Conservation (phyloP, 30 jellyfish, hydroid and myxozoan genomes). For the Nemopilema nomurai region DNA sequence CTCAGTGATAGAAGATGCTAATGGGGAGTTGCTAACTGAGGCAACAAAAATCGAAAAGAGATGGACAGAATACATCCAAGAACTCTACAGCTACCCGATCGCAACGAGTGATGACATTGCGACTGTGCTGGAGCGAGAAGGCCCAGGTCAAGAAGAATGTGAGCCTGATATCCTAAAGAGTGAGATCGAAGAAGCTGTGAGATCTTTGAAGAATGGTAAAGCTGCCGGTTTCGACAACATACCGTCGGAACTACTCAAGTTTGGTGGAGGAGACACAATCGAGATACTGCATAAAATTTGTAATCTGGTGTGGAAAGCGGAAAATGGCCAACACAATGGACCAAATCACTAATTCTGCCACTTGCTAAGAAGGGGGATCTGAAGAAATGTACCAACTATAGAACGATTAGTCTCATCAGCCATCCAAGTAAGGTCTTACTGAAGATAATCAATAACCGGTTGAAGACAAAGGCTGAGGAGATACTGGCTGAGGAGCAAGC, state of each 20-base stretch:
- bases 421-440: constrained; percentile 56
- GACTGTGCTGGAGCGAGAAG: background rate
- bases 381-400: constrained; percentile 26
- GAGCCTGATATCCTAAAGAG: constrained; percentile 25
- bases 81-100: constrained; percentile 40
- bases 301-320: constrained; percentile 47
- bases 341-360: constrained; percentile 41
- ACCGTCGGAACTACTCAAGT: constrained; percentile 43
- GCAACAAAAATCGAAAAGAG: constrained; percentile 22
- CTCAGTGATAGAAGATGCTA: constrained; percentile 40
- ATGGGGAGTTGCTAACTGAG: constrained; percentile 39
- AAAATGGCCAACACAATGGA: constrained; percentile 56
- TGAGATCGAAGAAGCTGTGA: constrained; percentile 49
- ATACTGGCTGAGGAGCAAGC: constrained; percentile 66
- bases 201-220: constrained; percentile 45
- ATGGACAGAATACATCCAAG: constrained; percentile 46
- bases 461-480: constrained; percentile 50
- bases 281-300: constrained; percentile 40
- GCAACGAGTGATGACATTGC: constrained; percentile 16
- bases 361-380: constrained; percentile 59
- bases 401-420: constrained; percentile 63
- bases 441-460: constrained; percentile 39
- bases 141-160: constrained; percentile 16
- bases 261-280: constrained; percentile 37
- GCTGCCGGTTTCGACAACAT: constrained; percentile 62